Evolutionary conservation across 2,113 vertebrate species (phyloP).

Genomic region (Podocnemis expansa): DNA sequence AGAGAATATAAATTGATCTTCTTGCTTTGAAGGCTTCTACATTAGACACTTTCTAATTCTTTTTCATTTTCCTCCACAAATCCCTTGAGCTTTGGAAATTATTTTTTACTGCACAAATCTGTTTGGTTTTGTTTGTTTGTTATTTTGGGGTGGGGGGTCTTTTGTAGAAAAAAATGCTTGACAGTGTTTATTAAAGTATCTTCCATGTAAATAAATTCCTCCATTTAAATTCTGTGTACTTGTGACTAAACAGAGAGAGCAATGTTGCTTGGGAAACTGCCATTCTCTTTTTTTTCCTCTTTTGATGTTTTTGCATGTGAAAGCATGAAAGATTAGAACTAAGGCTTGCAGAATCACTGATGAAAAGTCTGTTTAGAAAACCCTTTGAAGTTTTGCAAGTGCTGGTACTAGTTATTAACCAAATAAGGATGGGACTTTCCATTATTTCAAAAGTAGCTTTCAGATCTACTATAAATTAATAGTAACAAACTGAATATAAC

Average conservation of each 20-base stretch:
- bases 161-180: slow-evolving; percentile 52
- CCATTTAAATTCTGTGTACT: slow-evolving; percentile 39
- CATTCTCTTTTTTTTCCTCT: slow-evolving; percentile 65
- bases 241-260: slow-evolving; percentile 55
- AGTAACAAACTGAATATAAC: slow-evolving; percentile 49
- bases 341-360: slow-evolving; percentile 69
- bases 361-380: slow-evolving; percentile 78
- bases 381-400: slow-evolving; percentile 76
- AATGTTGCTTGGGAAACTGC: slow-evolving; percentile 59
- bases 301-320: slow-evolving; percentile 77
- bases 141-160: neutral
- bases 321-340: slow-evolving; percentile 76
- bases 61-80: slow-evolving; percentile 82
- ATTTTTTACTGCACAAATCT: slow-evolving; percentile 66
- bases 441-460: slow-evolving; percentile 61
- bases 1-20: slow-evolving; percentile 73
- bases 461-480: slow-evolving; percentile 68
- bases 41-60: slow-evolving; percentile 76
- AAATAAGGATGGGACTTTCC: slow-evolving; percentile 45
- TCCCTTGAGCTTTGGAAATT: slow-evolving; percentile 70
- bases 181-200: slow-evolving; percentile 75
- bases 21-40: slow-evolving; percentile 75
- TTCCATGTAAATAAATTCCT: slow-evolving; percentile 71
- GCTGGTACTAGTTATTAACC: slow-evolving; percentile 69
- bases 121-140: neutral